Conservation (phyloP, 2,113 vertebrate species). For the Meles meles region DNA sequence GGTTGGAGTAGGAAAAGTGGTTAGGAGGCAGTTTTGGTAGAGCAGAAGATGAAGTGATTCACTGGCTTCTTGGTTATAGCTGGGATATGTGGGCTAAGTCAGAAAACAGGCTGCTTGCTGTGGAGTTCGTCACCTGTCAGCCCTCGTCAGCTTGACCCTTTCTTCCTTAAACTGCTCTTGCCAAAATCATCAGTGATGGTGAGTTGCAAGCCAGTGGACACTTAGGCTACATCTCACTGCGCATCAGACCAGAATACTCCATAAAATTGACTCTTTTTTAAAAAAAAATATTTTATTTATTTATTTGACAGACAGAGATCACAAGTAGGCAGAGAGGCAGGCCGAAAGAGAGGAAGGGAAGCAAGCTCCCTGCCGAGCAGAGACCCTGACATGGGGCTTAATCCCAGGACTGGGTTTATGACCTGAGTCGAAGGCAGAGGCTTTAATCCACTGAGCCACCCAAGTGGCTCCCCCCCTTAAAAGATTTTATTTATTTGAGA, state of each 20-base stretch:
- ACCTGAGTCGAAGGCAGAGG: too few species aligned
- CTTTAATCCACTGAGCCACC: too few species aligned
- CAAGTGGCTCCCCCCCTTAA: too few species aligned
- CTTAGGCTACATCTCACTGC: not conserved
- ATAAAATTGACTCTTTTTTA: not conserved
- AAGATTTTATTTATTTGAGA: not conserved
- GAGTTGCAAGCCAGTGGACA: not conserved
- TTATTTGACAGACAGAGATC: too few species aligned
- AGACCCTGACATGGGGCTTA: too few species aligned
- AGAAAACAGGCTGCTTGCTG: not conserved
- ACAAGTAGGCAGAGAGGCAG: too few species aligned
- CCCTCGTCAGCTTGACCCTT: not conserved
- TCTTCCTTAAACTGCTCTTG: not conserved
- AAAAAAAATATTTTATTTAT: too few species aligned
- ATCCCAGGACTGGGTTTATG: too few species aligned
- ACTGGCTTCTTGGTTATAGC: not conserved
- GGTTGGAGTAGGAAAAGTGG: not conserved
- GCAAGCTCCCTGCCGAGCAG: too few species aligned
- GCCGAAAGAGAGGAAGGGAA: too few species aligned
- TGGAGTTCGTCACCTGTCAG: not conserved
- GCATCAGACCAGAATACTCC: not conserved
- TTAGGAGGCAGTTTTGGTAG: not conserved
- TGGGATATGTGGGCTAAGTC: not conserved
- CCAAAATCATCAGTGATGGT: not conserved
- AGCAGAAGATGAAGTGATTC: not conserved